Conservation (phyloP, 2,797 vertebrate species). For the Thalassophryne amazonica region DNA sequence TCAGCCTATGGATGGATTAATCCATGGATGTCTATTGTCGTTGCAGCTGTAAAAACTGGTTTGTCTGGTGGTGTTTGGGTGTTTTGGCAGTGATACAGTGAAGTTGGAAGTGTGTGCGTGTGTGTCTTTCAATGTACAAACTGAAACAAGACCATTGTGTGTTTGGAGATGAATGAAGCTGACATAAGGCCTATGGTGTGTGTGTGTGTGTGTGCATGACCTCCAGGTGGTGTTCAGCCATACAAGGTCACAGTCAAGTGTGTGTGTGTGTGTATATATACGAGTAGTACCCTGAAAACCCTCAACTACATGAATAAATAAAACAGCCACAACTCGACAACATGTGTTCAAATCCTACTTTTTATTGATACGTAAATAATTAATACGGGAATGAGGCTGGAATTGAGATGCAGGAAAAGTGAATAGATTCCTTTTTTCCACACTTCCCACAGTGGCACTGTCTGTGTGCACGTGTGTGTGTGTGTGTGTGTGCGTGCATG, state of each 20-base stretch:
- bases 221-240: conserved; percentile 5
- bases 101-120: background rate
- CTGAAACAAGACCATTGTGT: conserved; percentile 5
- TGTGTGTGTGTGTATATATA: background rate
- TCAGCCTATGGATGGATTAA: no score
- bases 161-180: conserved; percentile 40
- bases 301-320: background rate
- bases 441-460: conserved; percentile 7
- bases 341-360: no score
- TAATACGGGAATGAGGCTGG: conserved; percentile 24
- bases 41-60: conserved; percentile 1
- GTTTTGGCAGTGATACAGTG: background rate
- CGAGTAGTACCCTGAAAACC: background rate
- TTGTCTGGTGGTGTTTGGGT: conserved; percentile 18
- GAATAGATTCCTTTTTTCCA: conserved; percentile 27
- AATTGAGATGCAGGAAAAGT: conserved; percentile 3
- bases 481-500: conserved; percentile 14
- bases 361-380: conserved; percentile 48
- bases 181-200: conserved; percentile 25
- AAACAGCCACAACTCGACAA: no score
- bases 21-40: no score
- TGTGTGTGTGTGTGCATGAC: background rate
- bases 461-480: background rate
- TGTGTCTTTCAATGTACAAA: conserved; percentile 4
- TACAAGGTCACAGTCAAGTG: conserved; percentile 43